These are phyloP conservation scores for Amiota mariae DNA, from an alignment of 2,888 invertebrate species.

Conservation along the genomic window DNA sequence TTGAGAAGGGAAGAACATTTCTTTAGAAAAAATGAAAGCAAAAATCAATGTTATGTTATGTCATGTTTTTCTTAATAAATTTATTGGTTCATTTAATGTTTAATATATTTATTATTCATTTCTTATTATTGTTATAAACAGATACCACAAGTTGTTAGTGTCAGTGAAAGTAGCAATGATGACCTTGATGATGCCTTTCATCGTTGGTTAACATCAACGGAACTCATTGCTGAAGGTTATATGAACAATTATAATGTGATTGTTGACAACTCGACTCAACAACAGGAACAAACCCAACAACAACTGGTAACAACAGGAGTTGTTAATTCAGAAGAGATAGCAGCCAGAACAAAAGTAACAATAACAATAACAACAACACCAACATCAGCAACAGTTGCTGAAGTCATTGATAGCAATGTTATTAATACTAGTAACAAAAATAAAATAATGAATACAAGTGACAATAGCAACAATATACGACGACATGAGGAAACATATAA, in stretches of 20 bases:
- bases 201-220: constrained; percentile 69
- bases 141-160: constrained; percentile 27
- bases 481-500: background rate
- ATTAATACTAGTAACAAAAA: constrained; percentile 6
- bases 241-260: constrained; percentile 44
- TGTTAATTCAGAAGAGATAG: constrained; percentile 52
- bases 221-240: constrained; percentile 62
- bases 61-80: background rate
- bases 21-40: no score
- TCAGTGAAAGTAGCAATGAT: constrained; percentile 3
- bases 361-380: constrained; percentile 33
- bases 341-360: constrained; percentile 42
- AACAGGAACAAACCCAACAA: constrained; percentile 50
- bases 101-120: background rate
- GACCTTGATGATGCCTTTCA: constrained; percentile 66
- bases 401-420: constrained; percentile 28
- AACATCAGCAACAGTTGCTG: constrained; percentile 28
- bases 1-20: no score
- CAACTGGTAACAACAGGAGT: constrained; percentile 13
- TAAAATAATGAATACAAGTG: background rate
- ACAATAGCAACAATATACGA: background rate
- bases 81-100: no score
- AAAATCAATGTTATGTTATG: background rate
- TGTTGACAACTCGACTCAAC: constrained; percentile 48
- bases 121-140: constrained; percentile 17